phyloP scores from a whole-genome alignment of 2,888 invertebrate genomes.

The Nemapogon koenigi region DNA sequence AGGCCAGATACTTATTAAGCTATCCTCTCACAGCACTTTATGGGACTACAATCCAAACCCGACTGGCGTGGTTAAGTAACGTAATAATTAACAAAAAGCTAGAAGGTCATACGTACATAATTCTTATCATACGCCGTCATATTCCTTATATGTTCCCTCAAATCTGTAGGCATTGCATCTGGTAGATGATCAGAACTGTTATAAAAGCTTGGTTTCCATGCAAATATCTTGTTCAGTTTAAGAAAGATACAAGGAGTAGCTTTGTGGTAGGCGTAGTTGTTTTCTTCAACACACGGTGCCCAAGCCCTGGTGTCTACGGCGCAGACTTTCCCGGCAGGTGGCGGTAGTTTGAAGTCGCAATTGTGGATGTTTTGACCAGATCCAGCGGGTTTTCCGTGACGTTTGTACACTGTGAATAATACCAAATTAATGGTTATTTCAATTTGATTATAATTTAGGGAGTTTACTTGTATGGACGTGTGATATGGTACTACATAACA shows the following conservation, averaged over 20 bases:
- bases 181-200: slow-evolving; percentile 75
- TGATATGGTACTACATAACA: too few relatives aligned
- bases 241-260: slow-evolving; percentile 94
- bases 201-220: slow-evolving; percentile 86
- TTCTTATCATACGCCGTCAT: slow-evolving; percentile 53
- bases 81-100: background rate
- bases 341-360: slow-evolving; percentile 76
- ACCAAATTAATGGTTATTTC: too few relatives aligned
- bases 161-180: slow-evolving; percentile 72
- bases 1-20: too few relatives aligned
- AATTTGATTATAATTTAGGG: too few relatives aligned
- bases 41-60: too few relatives aligned
- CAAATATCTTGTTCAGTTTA: slow-evolving; percentile 94
- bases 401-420: slow-evolving; percentile 78
- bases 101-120: slow-evolving; percentile 48
- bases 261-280: slow-evolving; percentile 88
- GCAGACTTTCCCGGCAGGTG: slow-evolving; percentile 80
- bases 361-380: slow-evolving; percentile 78
- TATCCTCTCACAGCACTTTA: too few relatives aligned
- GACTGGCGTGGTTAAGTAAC: too few relatives aligned
- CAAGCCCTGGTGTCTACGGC: slow-evolving; percentile 84
- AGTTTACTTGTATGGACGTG: too few relatives aligned
- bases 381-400: slow-evolving; percentile 73
- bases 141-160: slow-evolving; percentile 72
- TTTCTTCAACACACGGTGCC: slow-evolving; percentile 81